These are phyloP conservation scores for Ophioninae sp. DNA, from an alignment of 2,888 invertebrate species.

Conservation along the genomic window DNA sequence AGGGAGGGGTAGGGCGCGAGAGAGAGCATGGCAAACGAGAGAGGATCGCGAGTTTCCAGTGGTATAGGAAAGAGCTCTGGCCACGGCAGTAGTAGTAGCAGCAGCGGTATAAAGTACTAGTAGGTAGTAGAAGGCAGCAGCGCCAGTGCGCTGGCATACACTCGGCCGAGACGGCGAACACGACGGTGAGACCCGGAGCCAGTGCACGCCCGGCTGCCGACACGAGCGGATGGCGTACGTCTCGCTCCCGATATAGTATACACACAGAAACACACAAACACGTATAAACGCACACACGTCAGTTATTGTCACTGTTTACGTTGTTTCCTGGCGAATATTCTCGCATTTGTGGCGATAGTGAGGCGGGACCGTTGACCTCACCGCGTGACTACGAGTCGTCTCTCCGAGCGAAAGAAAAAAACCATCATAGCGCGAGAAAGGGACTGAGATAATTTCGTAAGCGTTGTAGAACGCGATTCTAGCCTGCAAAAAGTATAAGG, in stretches of 20 bases:
- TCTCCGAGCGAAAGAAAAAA: too few species aligned
- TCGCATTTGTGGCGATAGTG: constrained; percentile 48
- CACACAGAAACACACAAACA: too few species aligned
- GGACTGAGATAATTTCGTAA: too few species aligned
- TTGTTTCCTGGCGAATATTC: constrained; percentile 42
- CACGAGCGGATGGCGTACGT: constrained; percentile 79
- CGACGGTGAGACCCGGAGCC: constrained; percentile 66
- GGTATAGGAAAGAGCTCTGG: constrained; percentile 39
- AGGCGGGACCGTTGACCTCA: constrained; percentile 11
- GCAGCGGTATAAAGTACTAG: constrained; percentile 59
- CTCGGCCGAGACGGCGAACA: constrained; percentile 38
- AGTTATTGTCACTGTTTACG: constrained; percentile 70
- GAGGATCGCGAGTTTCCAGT: constrained; percentile 47
- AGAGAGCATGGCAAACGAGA: constrained; percentile 50
- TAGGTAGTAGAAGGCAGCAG: constrained; percentile 47
- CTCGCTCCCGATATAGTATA: constrained; percentile 60
- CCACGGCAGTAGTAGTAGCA: constrained; percentile 51
- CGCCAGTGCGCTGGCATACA: constrained; percentile 19
- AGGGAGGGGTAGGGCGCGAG: not conserved
- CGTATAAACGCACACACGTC: constrained; percentile 63
- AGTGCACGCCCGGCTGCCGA: constrained; percentile 81
- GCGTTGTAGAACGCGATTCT: too few species aligned
- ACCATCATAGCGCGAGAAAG: too few species aligned
- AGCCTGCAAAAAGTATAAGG: not conserved
- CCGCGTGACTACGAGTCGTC: too few species aligned